phyloP scores from a whole-genome alignment of 2,888 invertebrate species.

The Sminthurides aquaticus region DNA sequence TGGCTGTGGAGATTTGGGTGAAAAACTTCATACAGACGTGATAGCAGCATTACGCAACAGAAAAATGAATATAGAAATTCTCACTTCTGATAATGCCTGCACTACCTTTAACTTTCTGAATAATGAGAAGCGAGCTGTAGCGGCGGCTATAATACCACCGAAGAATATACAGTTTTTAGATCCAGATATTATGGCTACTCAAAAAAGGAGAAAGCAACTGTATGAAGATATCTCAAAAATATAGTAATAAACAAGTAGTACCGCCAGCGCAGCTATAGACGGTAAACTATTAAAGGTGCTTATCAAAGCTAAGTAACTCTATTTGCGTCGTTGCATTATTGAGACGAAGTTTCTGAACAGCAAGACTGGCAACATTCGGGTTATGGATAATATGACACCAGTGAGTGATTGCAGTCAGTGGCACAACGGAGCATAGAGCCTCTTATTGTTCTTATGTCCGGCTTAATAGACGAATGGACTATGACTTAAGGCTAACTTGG shows the following conservation, averaged over 20 bases:
- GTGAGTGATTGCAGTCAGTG: too few species aligned
- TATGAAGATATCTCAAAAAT: slow-evolving; percentile 16
- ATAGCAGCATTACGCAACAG: slow-evolving; percentile 48
- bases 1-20: slow-evolving; percentile 59
- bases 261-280: not conserved
- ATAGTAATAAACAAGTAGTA: too few species aligned
- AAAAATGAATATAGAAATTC: slow-evolving; percentile 66
- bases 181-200: slow-evolving; percentile 25
- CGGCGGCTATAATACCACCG: slow-evolving; percentile 54
- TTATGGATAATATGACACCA: too few species aligned
- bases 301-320: not conserved
- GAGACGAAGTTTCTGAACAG: too few species aligned
- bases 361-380: too few species aligned
- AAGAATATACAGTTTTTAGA: slow-evolving; percentile 34
- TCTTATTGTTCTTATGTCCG: too few species aligned
- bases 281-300: not conserved
- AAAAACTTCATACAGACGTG: slow-evolving; percentile 48
- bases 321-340: not conserved
- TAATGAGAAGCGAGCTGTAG: slow-evolving; percentile 65
- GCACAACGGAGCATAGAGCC: too few species aligned
- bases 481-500: too few species aligned
- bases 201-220: slow-evolving; percentile 20
- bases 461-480: too few species aligned
- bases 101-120: slow-evolving; percentile 86
- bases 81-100: slow-evolving; percentile 75